These are phyloP conservation scores for Callocephalon fimbriatum DNA, from an alignment of 2,113 vertebrate species.

Conservation along the genomic window DNA sequence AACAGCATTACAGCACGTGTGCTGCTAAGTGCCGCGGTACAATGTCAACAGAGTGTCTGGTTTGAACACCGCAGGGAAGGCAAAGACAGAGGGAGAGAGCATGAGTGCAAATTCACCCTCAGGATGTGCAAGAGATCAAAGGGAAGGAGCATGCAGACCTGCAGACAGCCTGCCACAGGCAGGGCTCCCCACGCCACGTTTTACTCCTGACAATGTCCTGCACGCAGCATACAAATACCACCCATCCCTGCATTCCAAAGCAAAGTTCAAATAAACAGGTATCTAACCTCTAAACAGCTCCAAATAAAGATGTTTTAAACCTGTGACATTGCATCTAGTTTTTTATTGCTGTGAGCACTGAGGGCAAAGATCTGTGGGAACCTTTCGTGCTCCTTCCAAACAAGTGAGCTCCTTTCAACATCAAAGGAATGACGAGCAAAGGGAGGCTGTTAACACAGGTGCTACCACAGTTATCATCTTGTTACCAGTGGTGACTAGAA, in stretches of 20 bases:
- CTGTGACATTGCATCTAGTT: background rate
- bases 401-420: background rate
- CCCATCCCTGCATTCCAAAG: background rate
- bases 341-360: background rate
- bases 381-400: background rate
- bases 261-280: background rate
- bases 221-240: background rate
- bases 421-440: background rate
- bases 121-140: background rate
- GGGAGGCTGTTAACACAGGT: background rate
- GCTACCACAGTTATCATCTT: background rate
- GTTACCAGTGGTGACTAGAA: background rate
- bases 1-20: background rate
- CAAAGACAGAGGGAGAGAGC: too few species aligned
- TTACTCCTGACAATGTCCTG: background rate
- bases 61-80: background rate
- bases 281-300: background rate
- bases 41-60: background rate
- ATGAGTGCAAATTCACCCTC: background rate
- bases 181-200: rapidly evolving
- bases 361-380: slow-evolving; percentile 11
- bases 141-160: background rate
- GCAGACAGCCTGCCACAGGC: background rate
- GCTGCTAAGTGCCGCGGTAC: background rate
- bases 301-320: background rate